Percentiles rank a stretch among this genome's conserved stretches.
Evolutionary conservation across 2,113 vertebrate genomes (phyloP).

Genomic region (Oryzias woworae): DNA sequence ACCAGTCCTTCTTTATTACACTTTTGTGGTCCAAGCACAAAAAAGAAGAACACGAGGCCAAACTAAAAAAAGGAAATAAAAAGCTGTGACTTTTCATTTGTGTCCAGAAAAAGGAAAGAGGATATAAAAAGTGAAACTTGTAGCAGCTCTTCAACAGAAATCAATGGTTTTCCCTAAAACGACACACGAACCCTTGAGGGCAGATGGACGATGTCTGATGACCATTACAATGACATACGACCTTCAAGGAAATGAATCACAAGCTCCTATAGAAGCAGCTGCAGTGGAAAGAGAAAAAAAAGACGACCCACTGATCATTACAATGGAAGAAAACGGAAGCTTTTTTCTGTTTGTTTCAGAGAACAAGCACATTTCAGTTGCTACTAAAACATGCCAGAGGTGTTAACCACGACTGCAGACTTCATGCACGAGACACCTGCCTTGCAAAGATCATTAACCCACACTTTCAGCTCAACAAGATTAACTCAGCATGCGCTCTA

Average conservation of each 20-base stretch:
- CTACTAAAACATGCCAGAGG: not conserved
- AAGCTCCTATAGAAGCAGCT: too few relatives aligned
- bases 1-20: not conserved
- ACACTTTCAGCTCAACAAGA: constrained; percentile 5
- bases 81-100: not conserved
- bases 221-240: too few relatives aligned
- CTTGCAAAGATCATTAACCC: constrained; percentile 12
- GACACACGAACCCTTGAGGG: too few relatives aligned
- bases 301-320: not conserved
- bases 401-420: constrained; percentile 39
- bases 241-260: too few relatives aligned
- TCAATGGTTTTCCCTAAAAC: constrained; percentile 6
- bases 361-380: not conserved
- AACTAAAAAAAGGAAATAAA: not conserved
- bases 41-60: not conserved
- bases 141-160: constrained; percentile 19
- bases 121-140: constrained; percentile 35
- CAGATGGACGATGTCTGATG: too few relatives aligned
- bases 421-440: not conserved
- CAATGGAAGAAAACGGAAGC: constrained; percentile 19
- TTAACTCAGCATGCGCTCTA: not conserved
- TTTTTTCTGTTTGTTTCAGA: not conserved
- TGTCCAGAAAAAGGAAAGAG: constrained; percentile 10
- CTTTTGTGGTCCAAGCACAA: not conserved
- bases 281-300: too few relatives aligned